Conservation (phyloP, 2,113 vertebrate species). For the Heptranchias perlo region DNA sequence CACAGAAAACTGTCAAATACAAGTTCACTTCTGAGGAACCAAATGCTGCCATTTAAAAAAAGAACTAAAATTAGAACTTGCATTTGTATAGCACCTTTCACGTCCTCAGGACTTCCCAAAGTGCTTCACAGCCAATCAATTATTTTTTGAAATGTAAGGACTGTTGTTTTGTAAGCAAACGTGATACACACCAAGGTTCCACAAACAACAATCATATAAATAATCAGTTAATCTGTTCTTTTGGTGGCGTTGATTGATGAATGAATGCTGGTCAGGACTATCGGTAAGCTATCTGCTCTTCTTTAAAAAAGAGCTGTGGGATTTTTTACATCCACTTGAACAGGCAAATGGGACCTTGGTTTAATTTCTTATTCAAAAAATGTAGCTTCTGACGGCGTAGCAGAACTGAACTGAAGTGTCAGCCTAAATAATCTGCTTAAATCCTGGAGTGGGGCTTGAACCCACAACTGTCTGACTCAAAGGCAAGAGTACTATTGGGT, state of each 20-base stretch:
- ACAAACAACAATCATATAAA: background rate
- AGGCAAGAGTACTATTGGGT: too few species aligned
- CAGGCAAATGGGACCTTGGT: background rate
- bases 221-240: background rate
- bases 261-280: background rate
- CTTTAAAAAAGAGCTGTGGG: background rate
- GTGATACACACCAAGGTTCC: background rate
- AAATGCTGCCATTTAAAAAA: background rate
- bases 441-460: background rate
- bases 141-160: background rate
- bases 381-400: background rate
- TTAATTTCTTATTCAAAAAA: background rate
- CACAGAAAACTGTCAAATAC: constrained; percentile 10
- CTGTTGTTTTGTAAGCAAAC: background rate
- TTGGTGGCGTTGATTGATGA: background rate
- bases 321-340: background rate
- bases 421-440: background rate
- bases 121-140: background rate
- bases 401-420: background rate
- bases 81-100: background rate
- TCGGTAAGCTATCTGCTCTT: background rate
- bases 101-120: background rate
- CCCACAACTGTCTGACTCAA: too few species aligned
- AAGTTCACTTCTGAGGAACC: background rate
- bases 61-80: background rate